Percentiles rank a stretch among this genome's conserved stretches.
These are phyloP conservation scores for Nipponacmea schrenckii DNA, from an alignment of 2,888 invertebrate genomes.

Conservation along the genomic window DNA sequence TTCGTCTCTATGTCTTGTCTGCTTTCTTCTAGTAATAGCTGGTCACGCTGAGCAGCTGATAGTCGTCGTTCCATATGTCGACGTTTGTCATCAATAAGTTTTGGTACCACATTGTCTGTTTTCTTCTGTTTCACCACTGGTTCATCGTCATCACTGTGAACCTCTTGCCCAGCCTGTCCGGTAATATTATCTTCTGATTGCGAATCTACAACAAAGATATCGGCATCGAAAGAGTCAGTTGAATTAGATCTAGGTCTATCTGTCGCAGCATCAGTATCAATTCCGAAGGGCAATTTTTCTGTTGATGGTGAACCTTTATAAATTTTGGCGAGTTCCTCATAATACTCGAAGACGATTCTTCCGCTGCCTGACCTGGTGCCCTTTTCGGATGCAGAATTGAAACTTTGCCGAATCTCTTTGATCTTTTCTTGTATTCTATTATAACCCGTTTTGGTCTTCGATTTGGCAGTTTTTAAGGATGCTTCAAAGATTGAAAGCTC, in stretches of 20 bases:
- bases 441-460: neutral
- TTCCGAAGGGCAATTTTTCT: neutral
- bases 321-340: neutral
- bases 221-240: neutral
- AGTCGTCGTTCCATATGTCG: slow-evolving; percentile 2
- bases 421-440: neutral
- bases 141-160: neutral
- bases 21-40: neutral
- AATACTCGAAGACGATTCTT: neutral
- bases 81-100: neutral
- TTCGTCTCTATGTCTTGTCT: neutral
- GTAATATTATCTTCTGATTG: neutral
- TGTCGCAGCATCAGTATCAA: neutral
- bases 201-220: neutral
- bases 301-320: neutral
- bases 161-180: neutral
- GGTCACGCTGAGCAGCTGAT: neutral
- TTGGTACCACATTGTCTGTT: neutral
- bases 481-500: too few species aligned
- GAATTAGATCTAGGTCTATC: neutral
- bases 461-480: neutral
- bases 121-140: too few species aligned
- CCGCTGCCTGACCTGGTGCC: neutral
- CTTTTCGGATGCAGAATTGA: neutral
- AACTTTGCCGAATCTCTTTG: too few species aligned